A percentile compares a stretch with the other conserved stretches of the same genome.
Evolutionary conservation across 1,140 invertebrate species (phyloP).

Genomic region (Trissolcus basalis): DNA sequence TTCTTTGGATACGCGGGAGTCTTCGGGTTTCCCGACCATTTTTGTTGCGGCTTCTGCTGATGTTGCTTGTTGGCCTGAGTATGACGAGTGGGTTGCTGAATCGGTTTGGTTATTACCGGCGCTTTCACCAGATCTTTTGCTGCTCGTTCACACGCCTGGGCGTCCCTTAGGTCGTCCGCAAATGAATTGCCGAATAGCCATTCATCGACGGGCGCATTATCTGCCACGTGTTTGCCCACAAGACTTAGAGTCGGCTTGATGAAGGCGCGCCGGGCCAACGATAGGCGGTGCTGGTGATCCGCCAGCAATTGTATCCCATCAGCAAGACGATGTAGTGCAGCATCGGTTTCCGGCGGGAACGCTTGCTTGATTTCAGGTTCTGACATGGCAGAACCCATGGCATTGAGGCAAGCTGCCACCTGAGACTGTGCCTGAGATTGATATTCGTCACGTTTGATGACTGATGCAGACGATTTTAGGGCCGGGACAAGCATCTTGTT

Average conservation of each 20-base stretch:
- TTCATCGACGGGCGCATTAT: background rate
- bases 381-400: conserved; percentile 5
- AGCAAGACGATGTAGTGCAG: conserved; percentile 5
- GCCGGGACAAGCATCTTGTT: conserved; percentile 4
- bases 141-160: conserved; percentile 10
- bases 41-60: no score
- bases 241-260: conserved; percentile 1
- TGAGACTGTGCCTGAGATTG: background rate
- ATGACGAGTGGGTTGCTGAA: no score
- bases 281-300: no score
- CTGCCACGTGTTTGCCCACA: background rate
- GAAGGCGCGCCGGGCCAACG: no score
- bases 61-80: no score
- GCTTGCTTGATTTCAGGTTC: conserved; percentile 7
- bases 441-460: conserved; percentile 8
- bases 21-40: no score
- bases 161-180: conserved; percentile 1
- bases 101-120: no score
- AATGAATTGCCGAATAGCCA: conserved; percentile 5
- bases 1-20: no score
- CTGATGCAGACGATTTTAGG: conserved; percentile 1
- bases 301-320: no score
- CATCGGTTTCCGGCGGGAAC: conserved; percentile 4
- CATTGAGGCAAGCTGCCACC: conserved; percentile 2
- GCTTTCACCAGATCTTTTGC: conserved; percentile 2